Conservation (phyloP, 2,113 vertebrate species). For the Gasterosteus nipponicus region DNA sequence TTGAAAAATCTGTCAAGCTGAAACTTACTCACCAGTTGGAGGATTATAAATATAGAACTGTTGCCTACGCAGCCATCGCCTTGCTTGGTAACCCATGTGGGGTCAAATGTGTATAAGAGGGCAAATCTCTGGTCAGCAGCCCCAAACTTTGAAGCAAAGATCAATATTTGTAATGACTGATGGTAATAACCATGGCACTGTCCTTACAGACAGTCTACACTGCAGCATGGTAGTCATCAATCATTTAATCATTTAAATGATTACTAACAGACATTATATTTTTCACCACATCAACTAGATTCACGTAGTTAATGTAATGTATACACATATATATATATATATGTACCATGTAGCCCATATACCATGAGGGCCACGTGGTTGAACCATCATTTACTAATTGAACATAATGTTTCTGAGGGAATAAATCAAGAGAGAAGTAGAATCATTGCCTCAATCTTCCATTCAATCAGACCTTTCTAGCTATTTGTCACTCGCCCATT, state of each 20-base stretch:
- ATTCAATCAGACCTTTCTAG: too few species aligned
- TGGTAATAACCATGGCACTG: not conserved
- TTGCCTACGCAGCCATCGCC: not conserved
- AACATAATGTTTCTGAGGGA: not conserved
- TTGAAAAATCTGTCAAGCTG: not conserved
- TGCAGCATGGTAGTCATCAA: not conserved
- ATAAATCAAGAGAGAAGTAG: too few species aligned
- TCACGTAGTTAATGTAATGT: not conserved
- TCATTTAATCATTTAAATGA: not conserved
- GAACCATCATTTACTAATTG: not conserved
- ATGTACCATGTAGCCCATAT: not conserved
- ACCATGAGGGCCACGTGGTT: not conserved
- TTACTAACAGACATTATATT: not conserved
- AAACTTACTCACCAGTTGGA: not conserved
- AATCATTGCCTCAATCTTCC: too few species aligned
- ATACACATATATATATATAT: too few species aligned
- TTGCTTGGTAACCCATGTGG: not conserved
- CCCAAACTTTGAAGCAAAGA: conserved; percentile 13
- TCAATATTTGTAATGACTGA: conserved; percentile 22
- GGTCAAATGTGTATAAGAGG: conserved; percentile 3
- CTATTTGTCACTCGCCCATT: too few species aligned
- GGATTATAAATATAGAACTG: not conserved
- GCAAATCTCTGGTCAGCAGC: conserved; percentile 2
- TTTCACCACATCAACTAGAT: not conserved
- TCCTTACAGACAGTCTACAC: not conserved